Evolutionary conservation across 2,113 vertebrate genomes (phyloP), one percentile per base, ranked within the genome.

Genomic region (Dromiciops gliroides): DNA sequence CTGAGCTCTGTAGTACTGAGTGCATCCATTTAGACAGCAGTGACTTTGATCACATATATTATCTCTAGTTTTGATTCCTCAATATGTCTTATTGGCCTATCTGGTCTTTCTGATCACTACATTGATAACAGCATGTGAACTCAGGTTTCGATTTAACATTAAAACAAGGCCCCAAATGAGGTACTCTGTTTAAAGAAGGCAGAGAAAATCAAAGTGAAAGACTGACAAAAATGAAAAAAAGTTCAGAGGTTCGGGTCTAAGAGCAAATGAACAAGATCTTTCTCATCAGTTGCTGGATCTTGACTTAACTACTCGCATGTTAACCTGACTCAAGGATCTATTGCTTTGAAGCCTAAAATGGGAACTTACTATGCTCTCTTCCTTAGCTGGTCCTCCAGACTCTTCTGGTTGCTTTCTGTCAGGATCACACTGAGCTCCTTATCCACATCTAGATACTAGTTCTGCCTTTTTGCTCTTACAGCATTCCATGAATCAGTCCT

Each of bases 131-230:
- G 47, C 50, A 96, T 92, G n/a, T 0, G 96, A 47, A 96, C 88
- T 95, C 50, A 92, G 92, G 83, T 83, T 83, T 83, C n/a, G n/a
- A 67, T 19, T 67, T 12, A 67, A 67, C 37, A 75, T 75, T 16
- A 75, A 75, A n/a, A 4, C 19, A 94, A 92, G 89, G 37, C 31
- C 90, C 19, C 90, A 95, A 92, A 52, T 90, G 19, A 91, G 49
- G n/a, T 91, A 24, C 51, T 94, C 28, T 95, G 53, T 97, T 56
- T 92, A 92, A 31, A 93, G 51, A 95, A 22, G 22, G 94, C 60
- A 88, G 50, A 52, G 47, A 92, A 94, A 92, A 92, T 53, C 1
- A 92, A 95, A 95, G 90, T 49, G 50, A 94, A 94, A 28, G 28
- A 50, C 50, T 93, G 31, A 83, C n/a, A 44, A 83, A 83, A 83